Base-by-base conservation (phyloP, 2,888 invertebrate species). In the Dolichopus griseipennis region DNA sequence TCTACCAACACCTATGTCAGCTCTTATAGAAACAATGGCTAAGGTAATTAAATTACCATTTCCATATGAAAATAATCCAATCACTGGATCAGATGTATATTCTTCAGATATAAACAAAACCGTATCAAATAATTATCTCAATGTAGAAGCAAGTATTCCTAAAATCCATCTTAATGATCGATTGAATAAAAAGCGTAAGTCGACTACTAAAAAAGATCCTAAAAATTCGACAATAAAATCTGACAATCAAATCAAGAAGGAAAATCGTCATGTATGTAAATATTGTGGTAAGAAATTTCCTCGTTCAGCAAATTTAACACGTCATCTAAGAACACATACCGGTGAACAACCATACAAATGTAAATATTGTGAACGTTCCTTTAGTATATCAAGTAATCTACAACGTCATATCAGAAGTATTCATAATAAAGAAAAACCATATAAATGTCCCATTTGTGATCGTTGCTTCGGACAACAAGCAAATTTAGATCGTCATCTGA, bases 381-480 rank as follows among this genome's bases (percentile, higher is more conserved):
- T 99, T 85, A 97, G 96, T 78, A 99, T 99, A 83, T 97, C 97
- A 3, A 97, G 97, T 72, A 99, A 99, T 79, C 87, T 99, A 70
- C 97, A 98, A 80, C 88, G 99, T 69, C 99, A 99, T 83, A 97
- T 99, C 66, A 87, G 99, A 72, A 99, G 99, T 81, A 99, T 99
- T 73, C 99, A 99, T 84, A 98, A 99, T 82, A 99, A 98, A 81
- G 95, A 95, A 82, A 92, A 96, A 75, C 97, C 97, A 33, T 97
- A 98, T 84, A 93, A 96, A 80, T 99, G 99, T 83, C 93, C 93
- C 72, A 87, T 97, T 71, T 99, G 98, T 81, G 97, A 97, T 78
- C 88, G 97, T 70, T 97, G 97, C 79, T 99, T 99, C 81, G 98
- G 98, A 1, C 98, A 99, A 80, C 98, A 99, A 83, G 98, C 98